Base-by-base conservation (phyloP, 2,888 invertebrate species). In the Diaprepes abbreviatus region DNA sequence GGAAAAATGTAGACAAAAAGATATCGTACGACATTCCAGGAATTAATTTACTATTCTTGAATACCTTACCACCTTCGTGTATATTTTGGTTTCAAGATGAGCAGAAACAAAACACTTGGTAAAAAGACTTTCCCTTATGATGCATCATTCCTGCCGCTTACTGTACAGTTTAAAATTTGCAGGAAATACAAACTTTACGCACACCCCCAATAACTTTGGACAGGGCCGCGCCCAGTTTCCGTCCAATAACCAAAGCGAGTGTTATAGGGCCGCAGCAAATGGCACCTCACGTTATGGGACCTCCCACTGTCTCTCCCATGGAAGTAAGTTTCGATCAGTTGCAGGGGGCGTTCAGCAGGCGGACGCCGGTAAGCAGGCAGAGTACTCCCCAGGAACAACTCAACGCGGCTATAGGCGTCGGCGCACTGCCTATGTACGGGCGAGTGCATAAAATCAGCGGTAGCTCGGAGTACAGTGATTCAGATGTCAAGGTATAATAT, bases 311-410 rank as follows among this genome's bases (percentile, higher is more conserved):
- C 16, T 71, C 75, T 12, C 75, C 76, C 14, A 76, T 75, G 75
- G 76, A 77, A 31, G 48, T 74, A 6, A 60, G 70, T 31, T 74
- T 69, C 45, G 76, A 77, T 9, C 70, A 72, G 10, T 45, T 48
- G 1, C 70, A 70, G 52, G 62, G 66, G 14, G 33, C 50, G 7
- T 54, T 69, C 52, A 59, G 70, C 50, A 19, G 63, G 28, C 57
- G 31, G 16, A 43, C 65, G 35, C 43, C 60, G 55, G 19, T 24
- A 59, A 84, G 24, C 66, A 75, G 81, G 33, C 68, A 78, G 64
- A 59, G 77, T 69, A 78, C 85, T 3, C 83, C 84, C 38, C 82
- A 86, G 65, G 78, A 77, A 40, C 72, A 71, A 60, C 52, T 67
- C n/a, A 50, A 60, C 3, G 40, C 60, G 10, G 68, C 72, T 38